phyloP scores from a whole-genome alignment of 1,140 invertebrate genomes.

The Sycophaga agraensis region DNA sequence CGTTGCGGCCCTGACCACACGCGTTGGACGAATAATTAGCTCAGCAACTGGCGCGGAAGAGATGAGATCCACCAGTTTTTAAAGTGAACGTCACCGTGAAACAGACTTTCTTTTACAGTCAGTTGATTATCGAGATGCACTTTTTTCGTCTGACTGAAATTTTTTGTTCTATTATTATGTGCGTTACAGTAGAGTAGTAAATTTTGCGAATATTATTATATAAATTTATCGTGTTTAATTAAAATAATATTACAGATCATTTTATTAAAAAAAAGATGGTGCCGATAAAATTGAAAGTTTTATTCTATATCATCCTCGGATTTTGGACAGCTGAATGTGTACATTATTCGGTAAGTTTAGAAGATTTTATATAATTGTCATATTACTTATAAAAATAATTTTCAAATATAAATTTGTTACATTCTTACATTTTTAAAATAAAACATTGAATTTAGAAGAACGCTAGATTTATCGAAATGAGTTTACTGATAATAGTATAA shows the following conservation, averaged over 20 bases:
- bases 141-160: background rate
- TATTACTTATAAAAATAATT: too few relatives aligned
- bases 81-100: background rate
- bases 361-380: background rate
- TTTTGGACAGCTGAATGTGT: background rate
- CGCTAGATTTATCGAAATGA: too few relatives aligned
- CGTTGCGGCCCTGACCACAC: constrained; percentile 35
- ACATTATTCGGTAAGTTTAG: background rate
- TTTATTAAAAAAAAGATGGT: background rate
- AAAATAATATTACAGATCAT: background rate
- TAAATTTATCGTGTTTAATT: too few relatives aligned
- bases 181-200: too few relatives aligned
- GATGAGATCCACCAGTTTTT: background rate
- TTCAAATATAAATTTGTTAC: too few relatives aligned
- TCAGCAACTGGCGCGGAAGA: constrained; percentile 20
- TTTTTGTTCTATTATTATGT: background rate
- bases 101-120: background rate
- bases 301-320: background rate
- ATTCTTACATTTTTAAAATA: too few relatives aligned
- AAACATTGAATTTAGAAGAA: too few relatives aligned
- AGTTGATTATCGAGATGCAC: background rate
- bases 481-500: too few relatives aligned
- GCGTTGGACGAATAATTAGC: constrained; percentile 38
- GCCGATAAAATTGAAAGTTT: background rate
- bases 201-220: too few relatives aligned